phyloP scores from a whole-genome alignment of 2,113 vertebrate genomes.

The Lophochroa leadbeateri region DNA sequence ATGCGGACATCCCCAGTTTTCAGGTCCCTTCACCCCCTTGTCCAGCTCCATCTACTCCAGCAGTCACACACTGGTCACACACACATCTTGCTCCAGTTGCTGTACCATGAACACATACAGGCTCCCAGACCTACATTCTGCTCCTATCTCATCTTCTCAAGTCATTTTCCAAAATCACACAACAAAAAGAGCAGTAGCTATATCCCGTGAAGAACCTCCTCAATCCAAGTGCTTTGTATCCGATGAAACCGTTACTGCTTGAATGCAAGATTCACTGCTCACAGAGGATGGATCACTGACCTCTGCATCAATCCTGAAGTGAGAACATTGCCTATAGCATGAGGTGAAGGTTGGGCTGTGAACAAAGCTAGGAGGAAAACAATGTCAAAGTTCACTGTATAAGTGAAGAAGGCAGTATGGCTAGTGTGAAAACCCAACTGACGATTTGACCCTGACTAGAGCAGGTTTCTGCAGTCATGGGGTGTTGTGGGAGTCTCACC shows the following conservation, averaged over 20 bases:
- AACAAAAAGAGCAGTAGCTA: neutral
- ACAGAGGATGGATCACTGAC: neutral
- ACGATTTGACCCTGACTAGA: neutral
- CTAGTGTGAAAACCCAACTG: neutral
- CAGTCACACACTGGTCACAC: neutral
- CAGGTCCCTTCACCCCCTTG: neutral
- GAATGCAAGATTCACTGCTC: fast-evolving
- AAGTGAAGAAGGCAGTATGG: neutral
- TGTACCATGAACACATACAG: neutral
- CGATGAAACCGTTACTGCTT: neutral
- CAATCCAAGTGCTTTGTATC: neutral
- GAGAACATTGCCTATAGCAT: neutral
- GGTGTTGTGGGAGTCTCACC: neutral
- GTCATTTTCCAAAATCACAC: neutral
- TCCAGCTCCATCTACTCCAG: neutral
- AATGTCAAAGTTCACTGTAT: neutral
- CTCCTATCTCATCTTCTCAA: neutral
- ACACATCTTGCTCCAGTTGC: neutral
- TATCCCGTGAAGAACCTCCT: neutral
- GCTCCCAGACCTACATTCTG: fast-evolving
- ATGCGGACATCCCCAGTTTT: neutral
- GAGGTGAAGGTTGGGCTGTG: neutral
- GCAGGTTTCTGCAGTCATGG: neutral
- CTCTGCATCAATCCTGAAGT: neutral
- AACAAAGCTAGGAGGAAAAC: neutral